A percentile compares a stretch with the other conserved stretches of the same genome.
phyloP scores from a whole-genome alignment of 2,888 invertebrate species.

The Trachelus iudaicus region DNA sequence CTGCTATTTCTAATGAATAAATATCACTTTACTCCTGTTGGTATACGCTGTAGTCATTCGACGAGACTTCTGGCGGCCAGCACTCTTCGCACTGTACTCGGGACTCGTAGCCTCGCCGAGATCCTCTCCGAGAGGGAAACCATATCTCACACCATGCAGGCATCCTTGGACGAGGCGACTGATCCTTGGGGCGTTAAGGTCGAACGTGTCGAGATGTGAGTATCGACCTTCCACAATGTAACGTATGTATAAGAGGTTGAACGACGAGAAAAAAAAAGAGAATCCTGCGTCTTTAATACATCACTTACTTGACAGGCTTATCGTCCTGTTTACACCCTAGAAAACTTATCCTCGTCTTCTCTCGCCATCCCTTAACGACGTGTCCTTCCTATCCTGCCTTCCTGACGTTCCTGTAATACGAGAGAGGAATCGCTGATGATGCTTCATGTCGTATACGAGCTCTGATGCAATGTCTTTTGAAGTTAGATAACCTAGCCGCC shows the following conservation, averaged over 20 bases:
- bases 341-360: not conserved
- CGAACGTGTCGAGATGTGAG: conserved; percentile 94
- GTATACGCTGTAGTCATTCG: conserved; percentile 72
- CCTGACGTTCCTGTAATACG: not conserved
- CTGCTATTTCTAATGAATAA: not conserved
- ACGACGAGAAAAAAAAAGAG: not conserved
- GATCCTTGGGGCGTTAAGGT: conserved; percentile 95
- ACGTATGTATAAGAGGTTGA: not conserved
- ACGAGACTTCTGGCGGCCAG: conserved; percentile 86
- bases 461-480: not conserved
- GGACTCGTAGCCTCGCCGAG: conserved; percentile 91
- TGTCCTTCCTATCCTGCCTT: not conserved
- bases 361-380: not conserved
- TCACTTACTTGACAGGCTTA: not conserved
- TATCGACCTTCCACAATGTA: conserved; percentile 25
- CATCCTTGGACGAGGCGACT: conserved; percentile 85
- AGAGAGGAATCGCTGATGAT: not conserved
- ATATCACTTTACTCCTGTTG: not conserved
- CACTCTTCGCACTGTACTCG: conserved; percentile 88
- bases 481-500: not conserved
- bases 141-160: conserved; percentile 91
- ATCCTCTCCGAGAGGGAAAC: conserved; percentile 91
- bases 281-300: not conserved
- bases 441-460: not conserved
- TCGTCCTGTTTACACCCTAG: not conserved